A percentile compares a stretch with the other conserved stretches of the same genome.
phyloP scores from a whole-genome alignment of 2,113 vertebrate genomes.

The Casuarius casuarius region DNA sequence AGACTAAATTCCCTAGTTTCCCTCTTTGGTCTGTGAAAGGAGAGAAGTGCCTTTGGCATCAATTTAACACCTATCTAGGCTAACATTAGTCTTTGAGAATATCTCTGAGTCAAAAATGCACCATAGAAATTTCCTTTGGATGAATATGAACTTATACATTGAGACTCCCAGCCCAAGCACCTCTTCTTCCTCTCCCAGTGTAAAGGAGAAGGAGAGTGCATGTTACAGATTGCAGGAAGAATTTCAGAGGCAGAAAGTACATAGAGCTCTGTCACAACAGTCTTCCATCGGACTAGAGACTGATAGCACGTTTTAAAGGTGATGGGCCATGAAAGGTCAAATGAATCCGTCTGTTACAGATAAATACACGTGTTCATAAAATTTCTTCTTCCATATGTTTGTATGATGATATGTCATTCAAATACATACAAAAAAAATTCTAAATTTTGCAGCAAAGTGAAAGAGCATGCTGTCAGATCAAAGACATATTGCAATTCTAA shows the following conservation, averaged over 20 bases:
- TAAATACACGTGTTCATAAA: neutral
- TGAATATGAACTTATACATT: neutral
- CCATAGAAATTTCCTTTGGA: neutral
- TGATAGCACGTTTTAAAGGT: neutral
- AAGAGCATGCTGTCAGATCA: neutral
- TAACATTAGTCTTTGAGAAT: neutral
- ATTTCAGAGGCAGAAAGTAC: neutral
- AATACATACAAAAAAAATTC: neutral
- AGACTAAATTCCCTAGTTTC: neutral
- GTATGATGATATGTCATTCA: neutral
- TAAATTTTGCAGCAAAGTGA: neutral
- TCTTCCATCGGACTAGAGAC: neutral
- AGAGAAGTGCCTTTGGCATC: neutral
- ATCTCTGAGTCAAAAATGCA: neutral
- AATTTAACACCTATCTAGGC: neutral
- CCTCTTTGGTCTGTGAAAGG: neutral
- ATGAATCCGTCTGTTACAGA: neutral
- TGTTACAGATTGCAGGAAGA: neutral
- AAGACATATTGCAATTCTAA: neutral
- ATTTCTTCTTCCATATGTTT: neutral
- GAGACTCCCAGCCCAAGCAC: neutral
- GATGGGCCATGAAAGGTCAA: neutral
- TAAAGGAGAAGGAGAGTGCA: fast-evolving
- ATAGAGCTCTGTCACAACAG: neutral
- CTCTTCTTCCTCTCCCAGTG: neutral